These are phyloP conservation scores for Drosophila conformis DNA, from an alignment of 2,888 invertebrate species.

Conservation along the genomic window DNA sequence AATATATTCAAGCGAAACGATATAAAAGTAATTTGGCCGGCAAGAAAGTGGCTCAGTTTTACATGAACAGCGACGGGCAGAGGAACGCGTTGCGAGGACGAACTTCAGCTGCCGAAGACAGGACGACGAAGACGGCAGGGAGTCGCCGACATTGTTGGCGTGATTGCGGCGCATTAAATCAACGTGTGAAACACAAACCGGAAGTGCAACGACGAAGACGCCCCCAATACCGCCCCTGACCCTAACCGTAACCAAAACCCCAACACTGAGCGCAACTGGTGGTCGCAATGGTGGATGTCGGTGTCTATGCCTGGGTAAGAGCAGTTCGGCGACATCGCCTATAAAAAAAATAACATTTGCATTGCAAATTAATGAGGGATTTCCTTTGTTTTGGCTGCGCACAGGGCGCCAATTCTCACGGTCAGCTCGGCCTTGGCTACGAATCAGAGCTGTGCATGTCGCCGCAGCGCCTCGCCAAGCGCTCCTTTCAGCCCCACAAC, in stretches of 20 bases:
- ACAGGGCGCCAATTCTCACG: conserved; percentile 94
- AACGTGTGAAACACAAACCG: conserved; percentile 76
- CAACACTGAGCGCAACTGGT: conserved; percentile 61
- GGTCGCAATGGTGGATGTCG: conserved; percentile 50
- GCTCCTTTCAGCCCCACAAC: conserved; percentile 83
- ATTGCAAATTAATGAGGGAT: conserved; percentile 79
- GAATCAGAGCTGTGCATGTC: conserved; percentile 88
- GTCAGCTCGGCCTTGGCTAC: conserved; percentile 90
- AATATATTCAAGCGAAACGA: conserved; percentile 29
- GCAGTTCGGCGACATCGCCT: conserved; percentile 17
- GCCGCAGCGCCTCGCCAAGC: conserved; percentile 85
- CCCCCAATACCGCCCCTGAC: conserved; percentile 7
- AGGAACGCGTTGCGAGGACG: conserved; percentile 39
- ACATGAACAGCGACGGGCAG: conserved; percentile 67
- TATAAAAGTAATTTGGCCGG: conserved; percentile 74
- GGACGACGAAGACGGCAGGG: conserved; percentile 10
- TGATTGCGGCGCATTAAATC: conserved; percentile 78
- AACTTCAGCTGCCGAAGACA: conserved; percentile 15
- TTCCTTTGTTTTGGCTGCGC: conserved; percentile 69
- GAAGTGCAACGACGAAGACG: conserved; percentile 64
- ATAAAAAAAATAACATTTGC: conserved; percentile 53
- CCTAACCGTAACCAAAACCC: neutral
- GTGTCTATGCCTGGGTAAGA: conserved; percentile 72
- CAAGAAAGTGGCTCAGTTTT: conserved; percentile 59
- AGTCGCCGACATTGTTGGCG: conserved; percentile 56